Evolutionary conservation across 2,888 invertebrate species (phyloP).

Genomic region (Schrankia costaestrigalis): DNA sequence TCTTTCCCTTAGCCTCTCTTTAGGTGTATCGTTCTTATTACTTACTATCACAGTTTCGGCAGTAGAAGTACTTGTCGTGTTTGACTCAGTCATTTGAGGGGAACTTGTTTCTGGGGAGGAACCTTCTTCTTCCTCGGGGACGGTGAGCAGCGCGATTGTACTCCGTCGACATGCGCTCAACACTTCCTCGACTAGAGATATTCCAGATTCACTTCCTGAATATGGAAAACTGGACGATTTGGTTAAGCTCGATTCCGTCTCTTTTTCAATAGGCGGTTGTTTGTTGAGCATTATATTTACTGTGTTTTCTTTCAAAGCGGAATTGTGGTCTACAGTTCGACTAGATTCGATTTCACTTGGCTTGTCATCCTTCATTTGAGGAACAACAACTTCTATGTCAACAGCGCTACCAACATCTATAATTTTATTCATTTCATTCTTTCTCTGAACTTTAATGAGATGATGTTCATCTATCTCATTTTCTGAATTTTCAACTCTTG

Average conservation of each 20-base stretch:
- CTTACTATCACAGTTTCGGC: slow-evolving; percentile 86
- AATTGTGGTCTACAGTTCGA: slow-evolving; percentile 57
- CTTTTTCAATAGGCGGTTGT: slow-evolving; percentile 44
- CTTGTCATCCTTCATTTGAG: slow-evolving; percentile 50
- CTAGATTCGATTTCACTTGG: slow-evolving; percentile 58
- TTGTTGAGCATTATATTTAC: slow-evolving; percentile 67
- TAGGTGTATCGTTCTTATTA: slow-evolving; percentile 72
- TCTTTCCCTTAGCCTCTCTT: slow-evolving; percentile 72
- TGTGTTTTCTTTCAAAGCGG: slow-evolving; percentile 66
- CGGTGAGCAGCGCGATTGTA: slow-evolving; percentile 76
- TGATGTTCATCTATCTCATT: slow-evolving; percentile 70
- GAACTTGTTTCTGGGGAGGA: slow-evolving; percentile 74
- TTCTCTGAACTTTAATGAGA: slow-evolving; percentile 67
- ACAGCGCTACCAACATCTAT: slow-evolving; percentile 54
- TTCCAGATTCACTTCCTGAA: slow-evolving; percentile 55
- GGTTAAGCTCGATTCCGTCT: slow-evolving; percentile 49
- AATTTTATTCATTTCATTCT: slow-evolving; percentile 72
- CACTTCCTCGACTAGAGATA: slow-evolving; percentile 71
- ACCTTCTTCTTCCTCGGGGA: slow-evolving; percentile 83
- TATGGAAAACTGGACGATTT: slow-evolving; percentile 68
- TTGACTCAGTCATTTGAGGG: slow-evolving; percentile 83
- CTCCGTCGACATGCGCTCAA: slow-evolving; percentile 69
- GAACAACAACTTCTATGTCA: slow-evolving; percentile 44
- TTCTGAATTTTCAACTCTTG: slow-evolving; percentile 62
- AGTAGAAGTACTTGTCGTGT: slow-evolving; percentile 85